Base-by-base conservation (phyloP, 2,797 vertebrate genomes). In the Notolepis coatsorum region DNA sequence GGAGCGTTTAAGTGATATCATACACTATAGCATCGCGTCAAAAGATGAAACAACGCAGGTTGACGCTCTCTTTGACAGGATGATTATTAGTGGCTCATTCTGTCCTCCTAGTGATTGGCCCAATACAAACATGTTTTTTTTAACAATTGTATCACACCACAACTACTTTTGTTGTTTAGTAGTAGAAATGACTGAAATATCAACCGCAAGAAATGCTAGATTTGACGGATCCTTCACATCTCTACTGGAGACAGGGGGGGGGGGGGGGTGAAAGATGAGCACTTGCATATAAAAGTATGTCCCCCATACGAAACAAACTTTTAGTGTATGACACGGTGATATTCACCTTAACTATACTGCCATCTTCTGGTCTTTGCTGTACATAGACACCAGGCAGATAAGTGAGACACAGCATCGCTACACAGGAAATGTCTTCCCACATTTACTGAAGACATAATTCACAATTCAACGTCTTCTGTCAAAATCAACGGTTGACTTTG, bases 1-100 rank as follows among this genome's bases (percentile, higher is more conserved):
- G 69, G 24, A 73, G 70, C 76, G 85, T 79, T 79, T 82, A 55
- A 49, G 69, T 9, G 58, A 77, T 80, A 87, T 89, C 79, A 84
- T 72, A 64, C 18, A 69, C 12, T 61, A 82, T 66, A 51, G 65
- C 42, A n/a, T n/a, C 75, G 55, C 51, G 52, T 83, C 73, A 76
- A 84, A 63, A 82, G 54, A 49, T 24, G 33, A 54, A 54, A 56
- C 51, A 54, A 56, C 51, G 71, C 56, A 75, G 59, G 58, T 55
- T 71, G 51, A 51, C 47, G 43, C 43, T 23, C 17, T 61, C 18
- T 28, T 73, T 67, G n/a, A 66, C 67, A 64, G 56, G 79, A 59
- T 65, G 13, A 25, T 25, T 15, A 75, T 71, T 70, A 83, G 77
- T 79, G 77, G 73, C 27, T 47, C 49, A 69, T 75, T 62, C 13